phyloP scores from a whole-genome alignment of 2,113 vertebrate genomes.

The Sciurus niger region DNA sequence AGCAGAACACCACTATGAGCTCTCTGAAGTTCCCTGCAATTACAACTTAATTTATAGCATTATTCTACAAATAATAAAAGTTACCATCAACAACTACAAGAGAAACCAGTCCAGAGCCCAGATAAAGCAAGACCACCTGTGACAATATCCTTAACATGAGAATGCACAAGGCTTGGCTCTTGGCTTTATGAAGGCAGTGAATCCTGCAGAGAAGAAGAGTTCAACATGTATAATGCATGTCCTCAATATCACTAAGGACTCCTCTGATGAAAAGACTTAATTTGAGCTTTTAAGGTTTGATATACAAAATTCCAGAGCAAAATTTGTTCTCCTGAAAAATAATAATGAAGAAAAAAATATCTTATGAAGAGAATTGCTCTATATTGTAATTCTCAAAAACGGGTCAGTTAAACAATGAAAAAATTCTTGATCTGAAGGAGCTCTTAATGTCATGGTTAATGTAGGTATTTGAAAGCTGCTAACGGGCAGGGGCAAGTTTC shows the following conservation, averaged over 20 bases:
- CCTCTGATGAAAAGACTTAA: slow-evolving; percentile 17
- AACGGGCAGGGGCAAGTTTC: not conserved
- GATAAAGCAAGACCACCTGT: not conserved
- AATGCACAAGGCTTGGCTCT: not conserved
- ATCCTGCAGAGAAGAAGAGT: not conserved
- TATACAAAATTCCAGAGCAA: not conserved
- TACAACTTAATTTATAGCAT: not conserved
- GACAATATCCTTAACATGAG: not conserved
- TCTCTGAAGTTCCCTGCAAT: not conserved
- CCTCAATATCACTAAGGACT: not conserved
- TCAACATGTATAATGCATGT: not conserved
- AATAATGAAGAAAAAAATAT: slow-evolving; percentile 27
- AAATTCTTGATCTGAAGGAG: not conserved
- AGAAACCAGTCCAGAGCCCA: not conserved
- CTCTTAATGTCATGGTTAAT: not conserved
- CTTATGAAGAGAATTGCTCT: not conserved
- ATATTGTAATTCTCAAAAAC: not conserved
- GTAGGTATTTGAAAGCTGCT: not conserved
- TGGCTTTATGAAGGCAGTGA: not conserved
- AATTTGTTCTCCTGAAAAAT: slow-evolving; percentile 24
- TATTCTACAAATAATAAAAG: slow-evolving; percentile 35
- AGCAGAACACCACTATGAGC: not conserved
- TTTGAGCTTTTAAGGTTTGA: slow-evolving; percentile 1
- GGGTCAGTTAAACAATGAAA: not conserved
- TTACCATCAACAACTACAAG: not conserved